Conservation (phyloP, 1,140 invertebrate species). For the Leptinotarsa defecta region DNA sequence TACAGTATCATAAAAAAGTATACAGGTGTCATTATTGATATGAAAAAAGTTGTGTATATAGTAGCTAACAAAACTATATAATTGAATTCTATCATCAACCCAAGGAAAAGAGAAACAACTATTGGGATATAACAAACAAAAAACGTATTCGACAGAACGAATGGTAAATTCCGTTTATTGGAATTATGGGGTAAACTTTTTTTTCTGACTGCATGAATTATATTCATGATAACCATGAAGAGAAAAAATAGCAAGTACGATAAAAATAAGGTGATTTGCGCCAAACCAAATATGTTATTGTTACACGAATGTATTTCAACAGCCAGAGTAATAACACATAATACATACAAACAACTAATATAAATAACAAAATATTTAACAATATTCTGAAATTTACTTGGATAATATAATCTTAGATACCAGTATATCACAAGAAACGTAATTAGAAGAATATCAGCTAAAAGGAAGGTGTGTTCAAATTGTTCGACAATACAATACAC, state of each 20-base stretch:
- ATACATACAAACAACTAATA: constrained; percentile 17
- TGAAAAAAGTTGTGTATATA: background rate
- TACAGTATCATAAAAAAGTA: constrained; percentile 26
- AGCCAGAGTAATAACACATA: background rate
- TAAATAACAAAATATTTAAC: constrained; percentile 5
- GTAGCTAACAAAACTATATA: background rate
- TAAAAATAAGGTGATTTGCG: constrained; percentile 5
- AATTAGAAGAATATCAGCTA: constrained; percentile 16
- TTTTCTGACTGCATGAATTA: constrained; percentile 26
- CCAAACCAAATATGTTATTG: background rate
- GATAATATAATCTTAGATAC: constrained; percentile 30
- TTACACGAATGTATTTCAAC: background rate
- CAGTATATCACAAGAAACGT: constrained; percentile 24
- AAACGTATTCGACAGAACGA: background rate
- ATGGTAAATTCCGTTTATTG: background rate
- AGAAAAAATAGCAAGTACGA: constrained; percentile 17
- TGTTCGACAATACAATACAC: constrained; percentile 26
- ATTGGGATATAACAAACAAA: background rate
- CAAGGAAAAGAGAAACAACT: background rate
- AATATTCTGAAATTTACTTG: constrained; percentile 18
- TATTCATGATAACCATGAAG: constrained; percentile 31
- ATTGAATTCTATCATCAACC: background rate
- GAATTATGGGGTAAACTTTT: constrained; percentile 6
- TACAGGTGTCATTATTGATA: constrained; percentile 10
- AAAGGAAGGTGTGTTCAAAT: constrained; percentile 7